phyloP scores from a whole-genome alignment of 2,888 invertebrate genomes.

The Eurytoma adleriae region DNA sequence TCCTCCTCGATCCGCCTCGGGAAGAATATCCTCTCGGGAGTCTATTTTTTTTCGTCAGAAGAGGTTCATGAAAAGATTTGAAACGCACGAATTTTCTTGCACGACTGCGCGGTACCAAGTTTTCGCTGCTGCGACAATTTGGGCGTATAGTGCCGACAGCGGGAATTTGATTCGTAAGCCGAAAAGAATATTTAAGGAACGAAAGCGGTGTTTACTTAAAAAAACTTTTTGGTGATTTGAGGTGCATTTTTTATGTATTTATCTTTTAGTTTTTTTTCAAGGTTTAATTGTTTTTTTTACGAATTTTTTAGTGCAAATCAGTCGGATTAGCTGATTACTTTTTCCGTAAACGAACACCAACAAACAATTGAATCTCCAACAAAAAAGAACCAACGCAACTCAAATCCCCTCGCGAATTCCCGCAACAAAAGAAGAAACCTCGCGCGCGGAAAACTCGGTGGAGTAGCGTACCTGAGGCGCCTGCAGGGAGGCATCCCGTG shows the following conservation, averaged over 20 bases:
- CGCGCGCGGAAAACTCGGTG: background rate
- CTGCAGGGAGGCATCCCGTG: slow-evolving; percentile 36
- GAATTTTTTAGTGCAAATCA: background rate
- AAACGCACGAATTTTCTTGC: slow-evolving; percentile 25
- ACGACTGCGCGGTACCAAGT: slow-evolving; percentile 13
- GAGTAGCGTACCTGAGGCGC: slow-evolving; percentile 35
- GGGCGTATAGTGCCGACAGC: background rate
- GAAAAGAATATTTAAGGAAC: background rate
- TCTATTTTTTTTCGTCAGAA: slow-evolving; percentile 17
- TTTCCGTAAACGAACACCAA: too few relatives aligned
- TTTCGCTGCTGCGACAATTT: background rate
- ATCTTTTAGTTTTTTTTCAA: background rate
- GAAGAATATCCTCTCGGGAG: slow-evolving; percentile 56
- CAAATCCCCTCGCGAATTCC: background rate
- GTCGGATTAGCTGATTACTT: too few relatives aligned
- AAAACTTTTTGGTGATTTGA: slow-evolving; percentile 1
- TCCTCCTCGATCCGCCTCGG: slow-evolving; percentile 52
- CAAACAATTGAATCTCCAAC: too few relatives aligned
- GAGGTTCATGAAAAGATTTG: slow-evolving; percentile 27
- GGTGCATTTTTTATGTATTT: background rate
- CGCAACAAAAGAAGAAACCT: background rate
- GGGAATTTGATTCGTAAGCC: background rate
- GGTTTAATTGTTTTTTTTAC: background rate
- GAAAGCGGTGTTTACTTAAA: too few relatives aligned
- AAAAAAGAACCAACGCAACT: too few relatives aligned